Conservation (phyloP, 2,888 invertebrate genomes). For the Dasysyrphus albostriatus region DNA sequence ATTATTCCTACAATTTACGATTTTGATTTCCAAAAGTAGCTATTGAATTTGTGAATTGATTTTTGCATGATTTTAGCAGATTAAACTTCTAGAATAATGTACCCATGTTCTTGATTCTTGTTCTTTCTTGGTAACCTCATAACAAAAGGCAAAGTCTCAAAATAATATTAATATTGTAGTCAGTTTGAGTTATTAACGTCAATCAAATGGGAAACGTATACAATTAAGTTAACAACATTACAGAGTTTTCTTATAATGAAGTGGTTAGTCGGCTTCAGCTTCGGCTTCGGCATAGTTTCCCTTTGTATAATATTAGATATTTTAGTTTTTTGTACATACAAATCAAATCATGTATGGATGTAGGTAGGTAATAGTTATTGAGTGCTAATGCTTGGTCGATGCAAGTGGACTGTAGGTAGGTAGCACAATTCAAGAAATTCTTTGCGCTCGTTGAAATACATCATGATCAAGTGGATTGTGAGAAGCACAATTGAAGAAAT, state of each 20-base stretch:
- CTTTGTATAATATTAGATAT: background rate
- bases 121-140: background rate
- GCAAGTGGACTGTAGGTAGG: background rate
- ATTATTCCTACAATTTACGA: background rate
- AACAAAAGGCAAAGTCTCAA: conserved; percentile 6
- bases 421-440: background rate
- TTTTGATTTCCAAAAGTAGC: background rate
- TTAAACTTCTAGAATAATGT: conserved; percentile 6
- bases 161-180: background rate
- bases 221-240: background rate
- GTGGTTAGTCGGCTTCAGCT: background rate
- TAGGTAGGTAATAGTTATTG: background rate
- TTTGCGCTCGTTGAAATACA: background rate
- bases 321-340: background rate
- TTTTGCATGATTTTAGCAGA: background rate
- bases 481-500: no score
- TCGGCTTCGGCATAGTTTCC: background rate
- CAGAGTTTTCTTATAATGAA: background rate
- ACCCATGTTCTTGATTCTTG: background rate
- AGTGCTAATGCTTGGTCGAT: background rate
- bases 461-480: no score
- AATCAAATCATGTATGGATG: background rate
- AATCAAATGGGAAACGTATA: background rate
- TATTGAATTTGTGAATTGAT: conserved; percentile 13
- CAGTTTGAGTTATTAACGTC: conserved; percentile 7